phyloP scores from a whole-genome alignment of 2,888 invertebrate species.

The Cheilosia scutellata region DNA sequence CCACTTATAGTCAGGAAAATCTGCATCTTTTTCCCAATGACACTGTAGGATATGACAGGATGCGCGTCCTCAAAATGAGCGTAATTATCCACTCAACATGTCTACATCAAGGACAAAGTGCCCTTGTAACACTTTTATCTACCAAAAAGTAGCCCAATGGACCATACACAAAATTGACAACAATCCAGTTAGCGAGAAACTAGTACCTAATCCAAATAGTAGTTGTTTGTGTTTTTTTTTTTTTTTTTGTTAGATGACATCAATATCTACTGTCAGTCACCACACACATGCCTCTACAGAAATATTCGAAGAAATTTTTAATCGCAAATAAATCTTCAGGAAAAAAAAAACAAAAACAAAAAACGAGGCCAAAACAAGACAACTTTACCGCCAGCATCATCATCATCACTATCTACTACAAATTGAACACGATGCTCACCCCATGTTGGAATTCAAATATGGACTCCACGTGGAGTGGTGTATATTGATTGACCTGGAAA shows the following conservation, averaged over 20 bases:
- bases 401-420: slow-evolving; percentile 11
- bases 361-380: slow-evolving; percentile 49
- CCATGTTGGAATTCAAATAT: slow-evolving; percentile 12
- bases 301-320: slow-evolving; percentile 4
- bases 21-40: too few relatives aligned
- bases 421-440: slow-evolving; percentile 19
- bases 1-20: too few relatives aligned
- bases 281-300: slow-evolving; percentile 5
- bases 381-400: slow-evolving; percentile 39
- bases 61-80: too few relatives aligned
- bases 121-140: too few relatives aligned
- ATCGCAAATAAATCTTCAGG: slow-evolving; percentile 11
- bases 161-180: neutral
- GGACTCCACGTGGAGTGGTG: slow-evolving; percentile 57
- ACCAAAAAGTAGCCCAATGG: too few relatives aligned
- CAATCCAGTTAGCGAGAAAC: neutral
- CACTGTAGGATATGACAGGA: too few relatives aligned
- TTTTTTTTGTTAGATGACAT: slow-evolving; percentile 2
- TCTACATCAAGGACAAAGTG: too few relatives aligned
- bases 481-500: slow-evolving; percentile 18
- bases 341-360: slow-evolving; percentile 9
- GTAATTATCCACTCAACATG: too few relatives aligned
- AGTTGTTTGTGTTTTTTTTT: neutral
- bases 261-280: neutral
- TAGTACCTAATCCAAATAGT: neutral